Base-by-base conservation (phyloP, 2,888 invertebrate species). In the Stratiomys singularior region DNA sequence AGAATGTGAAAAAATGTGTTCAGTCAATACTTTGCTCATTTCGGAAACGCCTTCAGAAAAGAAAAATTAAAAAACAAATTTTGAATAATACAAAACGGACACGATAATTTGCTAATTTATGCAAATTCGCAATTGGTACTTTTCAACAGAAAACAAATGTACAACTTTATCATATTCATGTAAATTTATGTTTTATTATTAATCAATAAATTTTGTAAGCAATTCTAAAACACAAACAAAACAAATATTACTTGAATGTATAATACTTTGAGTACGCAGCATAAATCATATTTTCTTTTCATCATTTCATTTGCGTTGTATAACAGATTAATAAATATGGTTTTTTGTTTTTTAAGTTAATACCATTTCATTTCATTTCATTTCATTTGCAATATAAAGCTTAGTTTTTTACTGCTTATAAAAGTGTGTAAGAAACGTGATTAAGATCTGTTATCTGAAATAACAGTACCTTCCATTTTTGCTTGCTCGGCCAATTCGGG, bases 401-500 rank as follows among this genome's bases (percentile, higher is more conserved):
- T 74, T 74, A 74, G 58, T 37, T 37, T 37, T n/a, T 74, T 58
- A 74, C 58, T 58, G 74, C 69, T 58, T 58, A 58, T 30, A 58
- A 74, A 74, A 74, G 23, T 58, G 37, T 58, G 13, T 21, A 28
- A 76, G n/a, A n/a, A 30, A 46, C 37, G 58, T 56, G 21, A 78
- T 72, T 74, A 74, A 74, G 74, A 74, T 23, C 74, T 74, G 74
- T 74, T 74, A 74, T 74, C 74, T 23, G 9, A 37, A 74, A 74
- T 74, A 74, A 60, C 74, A 74, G 74, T 85, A 86, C 87, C 89
- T 86, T 89, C 89, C 87, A 89, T 89, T 88, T 89, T 89, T 84
- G 86, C 88, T 86, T 90, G 90, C 83, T 90, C 90, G 82, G 89
- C 89, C 83, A 91, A 87, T 85, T 91, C 90, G 80, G 92, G 92